Conservation (phyloP, 2,113 vertebrate species). For the Zosterops borbonicus region DNA sequence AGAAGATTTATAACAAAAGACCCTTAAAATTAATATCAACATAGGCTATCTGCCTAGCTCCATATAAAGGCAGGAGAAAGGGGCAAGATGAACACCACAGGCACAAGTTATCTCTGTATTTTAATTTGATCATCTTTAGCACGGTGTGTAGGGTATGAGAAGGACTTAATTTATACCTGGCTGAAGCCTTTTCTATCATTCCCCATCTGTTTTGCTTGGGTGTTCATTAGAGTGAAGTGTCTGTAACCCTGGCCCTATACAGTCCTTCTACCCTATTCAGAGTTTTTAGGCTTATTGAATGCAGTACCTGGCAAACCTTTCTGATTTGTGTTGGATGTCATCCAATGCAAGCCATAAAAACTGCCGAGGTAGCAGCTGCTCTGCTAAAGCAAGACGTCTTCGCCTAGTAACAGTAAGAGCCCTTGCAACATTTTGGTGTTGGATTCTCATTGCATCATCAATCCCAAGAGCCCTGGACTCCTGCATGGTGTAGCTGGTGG, state of each 20-base stretch:
- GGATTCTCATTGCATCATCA: neutral
- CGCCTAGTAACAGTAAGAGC: neutral
- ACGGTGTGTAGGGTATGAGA: neutral
- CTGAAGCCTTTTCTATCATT: neutral
- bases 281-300: constrained; percentile 17
- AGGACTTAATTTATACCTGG: neutral
- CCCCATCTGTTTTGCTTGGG: constrained; percentile 14
- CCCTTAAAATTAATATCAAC: neutral
- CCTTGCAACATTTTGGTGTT: neutral
- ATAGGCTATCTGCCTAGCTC: neutral
- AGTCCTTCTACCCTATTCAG: neutral
- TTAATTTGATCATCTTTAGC: neutral
- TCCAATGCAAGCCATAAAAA: neutral
- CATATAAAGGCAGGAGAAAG: neutral
- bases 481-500: neutral
- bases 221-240: neutral
- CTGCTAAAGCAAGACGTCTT: constrained; percentile 6
- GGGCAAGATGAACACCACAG: neutral
- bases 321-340: neutral
- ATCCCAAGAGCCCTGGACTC: neutral
- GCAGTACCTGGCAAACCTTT: constrained; percentile 20
- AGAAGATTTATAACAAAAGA: neutral
- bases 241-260: neutral
- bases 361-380: neutral
- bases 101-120: neutral